Percentiles rank a stretch among this genome's conserved stretches.
Evolutionary conservation across 1,140 invertebrate species (phyloP).

Genomic region (Ceratina australensis): DNA sequence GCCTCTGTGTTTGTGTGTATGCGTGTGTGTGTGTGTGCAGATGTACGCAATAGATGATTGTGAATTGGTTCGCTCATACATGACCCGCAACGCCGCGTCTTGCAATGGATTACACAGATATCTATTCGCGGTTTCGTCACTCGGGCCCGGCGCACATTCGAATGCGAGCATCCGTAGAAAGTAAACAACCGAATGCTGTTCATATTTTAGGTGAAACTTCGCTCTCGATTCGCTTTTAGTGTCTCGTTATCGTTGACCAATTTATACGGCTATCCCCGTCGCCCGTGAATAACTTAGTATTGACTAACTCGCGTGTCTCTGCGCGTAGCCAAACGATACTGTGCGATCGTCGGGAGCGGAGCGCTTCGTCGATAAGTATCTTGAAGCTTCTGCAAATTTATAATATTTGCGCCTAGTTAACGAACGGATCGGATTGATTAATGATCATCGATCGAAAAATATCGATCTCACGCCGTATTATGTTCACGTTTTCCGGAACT

Average conservation of each 20-base stretch:
- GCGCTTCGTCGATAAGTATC: background rate
- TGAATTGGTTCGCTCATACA: slow-evolving; percentile 52
- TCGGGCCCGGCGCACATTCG: slow-evolving; percentile 26
- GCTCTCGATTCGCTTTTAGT: background rate
- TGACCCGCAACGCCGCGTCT: slow-evolving; percentile 39
- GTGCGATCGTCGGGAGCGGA: background rate
- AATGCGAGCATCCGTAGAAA: slow-evolving; percentile 44
- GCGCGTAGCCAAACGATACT: background rate
- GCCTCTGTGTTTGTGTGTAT: background rate
- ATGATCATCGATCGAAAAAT: background rate
- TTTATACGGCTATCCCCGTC: background rate
- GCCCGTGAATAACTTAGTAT: background rate
- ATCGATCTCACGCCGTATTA: background rate
- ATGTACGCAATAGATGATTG: slow-evolving; percentile 47
- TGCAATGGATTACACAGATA: slow-evolving; percentile 47
- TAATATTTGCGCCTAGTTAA: background rate
- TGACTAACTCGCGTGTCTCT: background rate
- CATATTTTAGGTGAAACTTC: slow-evolving; percentile 43
- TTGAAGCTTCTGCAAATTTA: background rate
- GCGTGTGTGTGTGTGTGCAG: background rate
- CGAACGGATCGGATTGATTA: background rate
- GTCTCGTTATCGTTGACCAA: background rate
- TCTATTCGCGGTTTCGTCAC: slow-evolving; percentile 48
- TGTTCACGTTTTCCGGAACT: background rate
- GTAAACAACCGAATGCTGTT: slow-evolving; percentile 41